Conservation (phyloP, 92 coral and sea anemone species). For the Scolanthus callimorphus region DNA sequence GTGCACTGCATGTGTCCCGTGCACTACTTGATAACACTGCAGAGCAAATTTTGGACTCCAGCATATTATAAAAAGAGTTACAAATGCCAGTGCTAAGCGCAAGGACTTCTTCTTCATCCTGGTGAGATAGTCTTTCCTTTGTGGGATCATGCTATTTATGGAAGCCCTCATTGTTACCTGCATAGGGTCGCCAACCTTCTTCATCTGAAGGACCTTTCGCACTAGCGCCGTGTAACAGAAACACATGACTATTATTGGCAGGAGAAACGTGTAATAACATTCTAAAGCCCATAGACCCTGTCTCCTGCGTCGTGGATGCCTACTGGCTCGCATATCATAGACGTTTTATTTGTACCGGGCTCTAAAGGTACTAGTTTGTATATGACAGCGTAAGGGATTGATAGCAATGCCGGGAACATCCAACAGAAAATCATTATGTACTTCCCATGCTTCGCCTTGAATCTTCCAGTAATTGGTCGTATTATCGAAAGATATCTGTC, state of each 20-base stretch:
- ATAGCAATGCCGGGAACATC: slow-evolving; percentile 32
- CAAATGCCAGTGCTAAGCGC: slow-evolving; percentile 43
- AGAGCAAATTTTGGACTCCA: slow-evolving; percentile 63
- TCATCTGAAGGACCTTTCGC: slow-evolving; percentile 11
- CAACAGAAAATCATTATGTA: slow-evolving; percentile 50
- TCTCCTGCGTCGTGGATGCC: slow-evolving; percentile 49
- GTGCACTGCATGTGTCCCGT: slow-evolving; percentile 39
- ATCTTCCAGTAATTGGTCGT: slow-evolving; percentile 42
- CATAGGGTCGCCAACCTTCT: slow-evolving; percentile 29
- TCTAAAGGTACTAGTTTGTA: slow-evolving; percentile 8
- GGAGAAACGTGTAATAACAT: slow-evolving; percentile 20
- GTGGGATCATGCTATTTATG: not conserved
- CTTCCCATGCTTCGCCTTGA: slow-evolving; percentile 30
- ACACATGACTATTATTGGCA: slow-evolving; percentile 46
- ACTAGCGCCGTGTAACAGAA: slow-evolving; percentile 61
- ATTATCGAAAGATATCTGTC: slow-evolving; percentile 64
- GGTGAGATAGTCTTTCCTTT: slow-evolving; percentile 1
- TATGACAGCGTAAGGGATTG: slow-evolving; percentile 44
- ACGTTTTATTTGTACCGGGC: slow-evolving; percentile 6
- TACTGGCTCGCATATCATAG: slow-evolving; percentile 39
- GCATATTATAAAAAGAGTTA: slow-evolving; percentile 49
- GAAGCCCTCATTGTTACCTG: too few species aligned
- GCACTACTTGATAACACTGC: slow-evolving; percentile 33
- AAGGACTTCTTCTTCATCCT: slow-evolving; percentile 32
- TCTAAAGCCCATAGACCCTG: slow-evolving; percentile 47